phyloP scores from a whole-genome alignment of 2,113 vertebrate species.

The Oreocharis arfaki region DNA sequence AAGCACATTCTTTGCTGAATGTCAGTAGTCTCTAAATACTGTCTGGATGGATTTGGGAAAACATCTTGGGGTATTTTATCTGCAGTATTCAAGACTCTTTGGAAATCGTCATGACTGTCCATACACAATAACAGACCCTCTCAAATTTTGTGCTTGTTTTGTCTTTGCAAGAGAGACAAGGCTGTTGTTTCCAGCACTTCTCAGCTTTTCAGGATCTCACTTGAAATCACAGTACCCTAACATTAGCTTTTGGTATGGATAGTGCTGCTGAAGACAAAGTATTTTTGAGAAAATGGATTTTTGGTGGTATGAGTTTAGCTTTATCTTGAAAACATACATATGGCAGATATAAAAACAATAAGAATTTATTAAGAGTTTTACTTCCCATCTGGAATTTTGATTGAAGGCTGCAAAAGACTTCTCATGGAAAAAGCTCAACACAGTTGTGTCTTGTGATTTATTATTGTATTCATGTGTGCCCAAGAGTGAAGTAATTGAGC shows the following conservation, averaged over 20 bases:
- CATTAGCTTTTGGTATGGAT: neutral
- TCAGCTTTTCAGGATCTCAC: neutral
- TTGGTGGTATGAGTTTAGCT: neutral
- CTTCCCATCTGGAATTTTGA: neutral
- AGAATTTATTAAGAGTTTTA: neutral
- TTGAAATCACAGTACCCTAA: neutral
- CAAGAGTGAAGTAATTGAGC: neutral
- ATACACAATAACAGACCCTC: rapidly evolving
- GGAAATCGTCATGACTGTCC: neutral
- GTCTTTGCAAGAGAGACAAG: neutral
- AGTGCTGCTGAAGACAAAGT: neutral
- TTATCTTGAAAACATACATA: neutral
- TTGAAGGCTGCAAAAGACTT: neutral
- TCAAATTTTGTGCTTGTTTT: neutral
- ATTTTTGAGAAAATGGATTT: neutral
- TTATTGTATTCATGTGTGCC: neutral
- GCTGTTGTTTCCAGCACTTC: neutral
- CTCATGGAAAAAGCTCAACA: neutral
- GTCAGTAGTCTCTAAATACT: neutral
- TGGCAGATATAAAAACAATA: neutral
- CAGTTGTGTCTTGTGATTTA: neutral
- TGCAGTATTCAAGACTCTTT: neutral
- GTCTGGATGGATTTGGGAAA: neutral
- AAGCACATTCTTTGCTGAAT: neutral
- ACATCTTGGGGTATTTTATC: neutral